Percentiles rank a stretch among this genome's conserved stretches.
Evolutionary conservation across 2,797 vertebrate genomes (phyloP).

Genomic region (Mus caroli): DNA sequence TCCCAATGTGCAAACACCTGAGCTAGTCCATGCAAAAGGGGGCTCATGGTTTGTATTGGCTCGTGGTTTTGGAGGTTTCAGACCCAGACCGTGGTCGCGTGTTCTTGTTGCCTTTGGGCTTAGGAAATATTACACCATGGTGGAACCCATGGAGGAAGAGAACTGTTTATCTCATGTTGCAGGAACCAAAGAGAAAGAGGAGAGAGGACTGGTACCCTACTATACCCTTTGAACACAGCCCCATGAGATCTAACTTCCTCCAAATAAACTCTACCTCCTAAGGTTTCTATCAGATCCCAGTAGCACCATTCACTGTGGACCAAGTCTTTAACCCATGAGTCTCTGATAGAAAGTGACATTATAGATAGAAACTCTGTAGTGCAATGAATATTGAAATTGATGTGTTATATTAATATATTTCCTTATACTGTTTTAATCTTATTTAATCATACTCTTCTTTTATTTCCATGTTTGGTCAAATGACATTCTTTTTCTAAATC

Average conservation of each 20-base stretch:
- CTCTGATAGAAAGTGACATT: not conserved
- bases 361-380: not conserved
- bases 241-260: not conserved
- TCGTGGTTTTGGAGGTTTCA: not conserved
- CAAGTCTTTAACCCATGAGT: not conserved
- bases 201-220: not conserved
- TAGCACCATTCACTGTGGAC: not conserved
- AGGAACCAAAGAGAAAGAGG: not conserved
- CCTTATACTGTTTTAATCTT: not conserved
- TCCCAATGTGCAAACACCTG: not conserved
- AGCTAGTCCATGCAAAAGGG: too few species aligned
- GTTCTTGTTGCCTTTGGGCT: not conserved
- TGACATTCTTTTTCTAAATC: not conserved
- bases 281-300: not conserved
- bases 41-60: not conserved
- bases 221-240: not conserved
- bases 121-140: not conserved
- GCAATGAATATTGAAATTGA: not conserved
- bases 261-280: too few species aligned
- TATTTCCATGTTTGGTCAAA: not conserved
- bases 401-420: slow-evolving; percentile 18
- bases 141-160: not conserved
- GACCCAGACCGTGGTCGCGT: not conserved
- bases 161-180: not conserved
- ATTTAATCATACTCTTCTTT: not conserved